Conservation (phyloP, 2,113 vertebrate species). For the Mirza zaza region DNA sequence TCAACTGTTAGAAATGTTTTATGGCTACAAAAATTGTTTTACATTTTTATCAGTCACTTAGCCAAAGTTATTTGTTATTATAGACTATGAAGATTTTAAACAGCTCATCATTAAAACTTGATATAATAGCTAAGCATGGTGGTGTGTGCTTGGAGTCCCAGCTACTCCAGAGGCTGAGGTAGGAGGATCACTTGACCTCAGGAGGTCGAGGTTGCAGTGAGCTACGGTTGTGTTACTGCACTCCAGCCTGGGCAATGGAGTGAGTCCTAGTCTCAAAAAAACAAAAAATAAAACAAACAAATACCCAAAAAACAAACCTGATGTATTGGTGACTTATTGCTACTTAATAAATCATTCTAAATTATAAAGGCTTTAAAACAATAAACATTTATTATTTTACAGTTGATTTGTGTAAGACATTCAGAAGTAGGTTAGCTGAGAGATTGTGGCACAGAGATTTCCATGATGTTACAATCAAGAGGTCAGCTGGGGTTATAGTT, state of each 20-base stretch:
- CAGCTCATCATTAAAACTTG: not conserved
- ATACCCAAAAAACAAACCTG: too few relatives aligned
- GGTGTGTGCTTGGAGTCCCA: too few relatives aligned
- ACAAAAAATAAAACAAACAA: too few relatives aligned
- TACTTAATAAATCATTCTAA: not conserved
- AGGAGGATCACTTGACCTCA: too few relatives aligned
- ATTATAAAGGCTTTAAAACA: not conserved
- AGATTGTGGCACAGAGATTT: not conserved
- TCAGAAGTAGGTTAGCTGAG: not conserved
- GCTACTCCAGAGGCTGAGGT: too few relatives aligned
- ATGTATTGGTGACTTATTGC: not conserved
- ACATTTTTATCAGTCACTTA: not conserved
- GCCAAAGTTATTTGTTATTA: not conserved
- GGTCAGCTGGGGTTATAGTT: not conserved
- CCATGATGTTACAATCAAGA: not conserved
- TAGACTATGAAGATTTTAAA: not conserved
- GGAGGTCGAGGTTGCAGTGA: too few relatives aligned
- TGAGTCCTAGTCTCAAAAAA: too few relatives aligned
- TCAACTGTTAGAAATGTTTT: not conserved
- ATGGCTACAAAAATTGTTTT: not conserved
- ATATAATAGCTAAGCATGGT: too few relatives aligned
- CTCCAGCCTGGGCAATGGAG: too few relatives aligned
- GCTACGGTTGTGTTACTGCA: too few relatives aligned
- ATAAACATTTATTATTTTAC: not conserved
- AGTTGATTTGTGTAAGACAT: not conserved